Evolutionary conservation across 2,113 vertebrate species (phyloP).

Genomic region (Engraulis encrasicolus): DNA sequence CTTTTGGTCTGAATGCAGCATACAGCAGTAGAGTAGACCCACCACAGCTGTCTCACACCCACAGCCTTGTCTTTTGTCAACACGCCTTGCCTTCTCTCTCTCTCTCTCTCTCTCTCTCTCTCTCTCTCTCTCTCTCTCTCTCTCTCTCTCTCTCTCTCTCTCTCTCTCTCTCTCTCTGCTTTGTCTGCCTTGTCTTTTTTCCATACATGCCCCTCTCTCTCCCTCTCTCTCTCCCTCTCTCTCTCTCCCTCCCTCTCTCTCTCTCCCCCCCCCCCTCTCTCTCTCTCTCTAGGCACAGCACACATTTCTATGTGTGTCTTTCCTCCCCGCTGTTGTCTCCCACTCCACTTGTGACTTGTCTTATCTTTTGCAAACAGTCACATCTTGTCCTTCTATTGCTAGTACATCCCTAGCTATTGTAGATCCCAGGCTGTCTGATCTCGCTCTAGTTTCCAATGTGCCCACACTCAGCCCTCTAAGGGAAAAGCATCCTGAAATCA

Average conservation of each 20-base stretch:
- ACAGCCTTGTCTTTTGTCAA: no score
- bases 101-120: not conserved
- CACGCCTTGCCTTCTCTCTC: no score
- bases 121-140: conserved; percentile 20
- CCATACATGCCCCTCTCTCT: conserved; percentile 31
- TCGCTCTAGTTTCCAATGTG: no score
- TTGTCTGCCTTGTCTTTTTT: conserved; percentile 39
- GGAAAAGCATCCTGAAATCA: no score
- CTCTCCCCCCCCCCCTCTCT: not conserved
- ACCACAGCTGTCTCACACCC: no score
- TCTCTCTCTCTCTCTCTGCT: not conserved
- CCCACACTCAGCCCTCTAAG: no score
- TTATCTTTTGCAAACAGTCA: no score
- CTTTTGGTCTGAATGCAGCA: no score
- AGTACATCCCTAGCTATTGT: not conserved
- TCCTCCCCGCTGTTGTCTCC: not conserved
- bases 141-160: not conserved
- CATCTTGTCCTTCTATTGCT: no score
- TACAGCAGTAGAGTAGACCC: no score
- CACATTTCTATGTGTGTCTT: not conserved
- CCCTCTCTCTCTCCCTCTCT: conserved; percentile 29
- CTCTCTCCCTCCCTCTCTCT: conserved; percentile 30
- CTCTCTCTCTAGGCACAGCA: no score
- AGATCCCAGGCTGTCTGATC: no score
- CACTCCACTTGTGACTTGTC: not conserved